Conservation (phyloP, 2,888 invertebrate genomes). For the Pharmacophagus antenor region DNA sequence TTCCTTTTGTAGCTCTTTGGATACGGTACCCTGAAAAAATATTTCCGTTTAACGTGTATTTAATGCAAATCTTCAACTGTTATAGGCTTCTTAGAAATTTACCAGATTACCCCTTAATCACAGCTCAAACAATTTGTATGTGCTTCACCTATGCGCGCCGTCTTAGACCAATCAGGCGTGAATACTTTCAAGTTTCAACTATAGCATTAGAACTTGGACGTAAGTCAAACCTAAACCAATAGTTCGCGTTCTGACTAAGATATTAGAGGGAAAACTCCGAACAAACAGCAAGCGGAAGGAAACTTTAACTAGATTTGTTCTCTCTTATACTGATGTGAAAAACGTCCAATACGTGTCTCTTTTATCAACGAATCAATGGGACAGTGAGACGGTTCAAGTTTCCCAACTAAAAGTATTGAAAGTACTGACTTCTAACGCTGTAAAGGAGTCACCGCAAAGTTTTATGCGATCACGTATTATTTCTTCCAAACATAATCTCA, state of each 20-base stretch:
- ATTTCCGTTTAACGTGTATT: no score
- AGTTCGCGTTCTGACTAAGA: constrained; percentile 23
- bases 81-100: neutral
- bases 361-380: constrained; percentile 25
- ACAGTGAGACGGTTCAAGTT: constrained; percentile 10
- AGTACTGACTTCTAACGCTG: neutral
- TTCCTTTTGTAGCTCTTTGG: no score
- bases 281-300: constrained; percentile 19
- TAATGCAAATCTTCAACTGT: neutral
- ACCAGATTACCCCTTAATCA: neutral
- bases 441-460: neutral
- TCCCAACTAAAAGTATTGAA: constrained; percentile 17
- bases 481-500: neutral
- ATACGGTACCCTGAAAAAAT: no score
- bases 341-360: constrained; percentile 34
- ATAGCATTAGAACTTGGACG: constrained; percentile 8
- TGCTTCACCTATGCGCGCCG: neutral
- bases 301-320: constrained; percentile 31
- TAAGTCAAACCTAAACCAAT: constrained; percentile 22
- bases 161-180: neutral
- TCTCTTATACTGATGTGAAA: constrained; percentile 33
- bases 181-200: constrained; percentile 11
- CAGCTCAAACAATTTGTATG: neutral
- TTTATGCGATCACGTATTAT: neutral
- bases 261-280: constrained; percentile 21